Evolutionary conservation across 30 jellyfish, hydroid and myxozoan genomes (phyloP).

Genomic region (Hydra vulgaris): DNA sequence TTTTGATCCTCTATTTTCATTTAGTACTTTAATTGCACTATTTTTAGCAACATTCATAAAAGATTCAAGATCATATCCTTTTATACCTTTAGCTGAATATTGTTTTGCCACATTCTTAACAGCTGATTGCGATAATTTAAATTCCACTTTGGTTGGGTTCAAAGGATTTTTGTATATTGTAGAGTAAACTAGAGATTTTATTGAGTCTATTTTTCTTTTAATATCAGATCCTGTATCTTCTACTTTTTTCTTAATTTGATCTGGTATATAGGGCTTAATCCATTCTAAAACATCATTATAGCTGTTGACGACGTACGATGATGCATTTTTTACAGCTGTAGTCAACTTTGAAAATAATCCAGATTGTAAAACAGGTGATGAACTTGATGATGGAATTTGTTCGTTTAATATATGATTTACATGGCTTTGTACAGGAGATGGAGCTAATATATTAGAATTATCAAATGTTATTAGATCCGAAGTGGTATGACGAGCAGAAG

Average conservation of each 20-base stretch:
- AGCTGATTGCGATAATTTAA: background rate
- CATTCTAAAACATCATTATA: background rate
- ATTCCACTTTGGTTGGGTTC: background rate
- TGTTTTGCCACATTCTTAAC: background rate
- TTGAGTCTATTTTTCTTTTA: background rate
- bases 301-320: background rate
- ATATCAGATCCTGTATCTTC: background rate
- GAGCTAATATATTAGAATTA: background rate
- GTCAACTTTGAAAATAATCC: background rate
- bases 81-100: too few relatives aligned
- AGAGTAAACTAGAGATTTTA: background rate
- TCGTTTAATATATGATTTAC: background rate
- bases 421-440: background rate
- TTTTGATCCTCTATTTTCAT: background rate
- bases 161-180: background rate
- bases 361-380: background rate
- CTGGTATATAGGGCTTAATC: background rate
- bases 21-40: background rate
- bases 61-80: background rate
- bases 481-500: background rate
- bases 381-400: background rate
- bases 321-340: background rate
- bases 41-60: background rate
- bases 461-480: too few relatives aligned
- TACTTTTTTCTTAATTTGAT: background rate